These are phyloP conservation scores for Pristionchus mayeri DNA, from an alignment of 2,888 invertebrate species.

Conservation along the genomic window DNA sequence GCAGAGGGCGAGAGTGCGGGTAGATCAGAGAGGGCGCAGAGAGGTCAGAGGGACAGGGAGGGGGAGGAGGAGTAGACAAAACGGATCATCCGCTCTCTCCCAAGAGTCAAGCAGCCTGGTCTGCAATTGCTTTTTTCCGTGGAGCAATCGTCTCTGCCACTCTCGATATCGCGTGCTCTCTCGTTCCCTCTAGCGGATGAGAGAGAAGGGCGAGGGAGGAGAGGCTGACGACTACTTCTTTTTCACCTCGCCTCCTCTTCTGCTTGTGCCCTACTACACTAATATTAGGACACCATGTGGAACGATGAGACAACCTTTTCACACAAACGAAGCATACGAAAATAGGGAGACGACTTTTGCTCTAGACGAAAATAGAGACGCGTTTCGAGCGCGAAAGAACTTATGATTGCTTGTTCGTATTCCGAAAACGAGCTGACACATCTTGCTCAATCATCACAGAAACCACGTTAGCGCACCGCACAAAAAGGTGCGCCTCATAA, in stretches of 20 bases:
- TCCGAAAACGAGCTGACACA: neutral
- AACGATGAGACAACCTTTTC: neutral
- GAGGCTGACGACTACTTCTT: too few species aligned
- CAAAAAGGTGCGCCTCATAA: neutral
- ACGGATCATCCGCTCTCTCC: neutral
- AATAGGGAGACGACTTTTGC: neutral
- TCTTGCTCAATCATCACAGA: neutral
- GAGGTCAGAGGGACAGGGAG: neutral
- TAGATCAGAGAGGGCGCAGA: conserved; percentile 23
- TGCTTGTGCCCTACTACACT: too few species aligned
- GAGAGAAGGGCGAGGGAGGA: too few species aligned
- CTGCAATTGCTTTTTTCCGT: conserved; percentile 38
- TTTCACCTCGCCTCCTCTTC: too few species aligned
- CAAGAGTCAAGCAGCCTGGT: conserved; percentile 17
- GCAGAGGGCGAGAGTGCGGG: neutral
- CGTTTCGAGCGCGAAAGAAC: too few species aligned
- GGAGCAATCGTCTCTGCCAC: too few species aligned
- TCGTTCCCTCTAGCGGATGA: too few species aligned
- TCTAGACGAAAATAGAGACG: too few species aligned
- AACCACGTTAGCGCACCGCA: neutral
- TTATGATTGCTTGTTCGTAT: neutral
- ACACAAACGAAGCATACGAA: neutral
- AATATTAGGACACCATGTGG: neutral
- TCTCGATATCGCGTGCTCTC: too few species aligned
- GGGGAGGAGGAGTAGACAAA: conserved; percentile 22